Conservation (phyloP, 2,113 vertebrate species). For the Larimichthys crocea region DNA sequence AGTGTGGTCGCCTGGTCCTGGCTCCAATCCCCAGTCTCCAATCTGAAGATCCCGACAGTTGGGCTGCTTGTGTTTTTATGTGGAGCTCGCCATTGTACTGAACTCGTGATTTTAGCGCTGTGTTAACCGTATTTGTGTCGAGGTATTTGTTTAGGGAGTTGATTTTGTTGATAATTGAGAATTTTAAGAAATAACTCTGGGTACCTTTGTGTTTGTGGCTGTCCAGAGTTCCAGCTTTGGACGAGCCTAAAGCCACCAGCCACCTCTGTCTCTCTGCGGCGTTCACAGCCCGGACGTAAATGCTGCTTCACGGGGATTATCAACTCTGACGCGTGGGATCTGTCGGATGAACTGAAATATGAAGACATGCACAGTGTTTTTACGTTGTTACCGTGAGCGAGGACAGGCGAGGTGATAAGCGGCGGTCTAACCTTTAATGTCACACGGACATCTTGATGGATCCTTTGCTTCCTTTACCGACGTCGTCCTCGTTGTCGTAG, state of each 20-base stretch:
- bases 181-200: neutral
- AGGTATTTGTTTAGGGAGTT: no score
- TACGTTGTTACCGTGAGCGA: rapidly evolving
- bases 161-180: no score
- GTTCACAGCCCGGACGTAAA: conserved; percentile 86
- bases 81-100: no score
- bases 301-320: conserved; percentile 89
- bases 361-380: neutral
- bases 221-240: conserved; percentile 87
- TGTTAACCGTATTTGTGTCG: no score
- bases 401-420: neutral
- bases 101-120: no score
- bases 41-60: no score
- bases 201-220: conserved; percentile 85
- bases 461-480: conserved; percentile 96
- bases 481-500: conserved; percentile 95
- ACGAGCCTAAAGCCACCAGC: conserved; percentile 89
- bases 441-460: conserved; percentile 98
- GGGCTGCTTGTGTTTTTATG: no score
- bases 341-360: conserved; percentile 81
- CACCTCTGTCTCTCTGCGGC: conserved; percentile 88
- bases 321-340: conserved; percentile 84
- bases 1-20: no score
- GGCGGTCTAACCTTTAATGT: conserved; percentile 91
- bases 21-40: no score